A percentile compares a stretch with the other conserved stretches of the same genome.
Conservation (phyloP, 2,888 invertebrate species). For the Aradus depressus region DNA sequence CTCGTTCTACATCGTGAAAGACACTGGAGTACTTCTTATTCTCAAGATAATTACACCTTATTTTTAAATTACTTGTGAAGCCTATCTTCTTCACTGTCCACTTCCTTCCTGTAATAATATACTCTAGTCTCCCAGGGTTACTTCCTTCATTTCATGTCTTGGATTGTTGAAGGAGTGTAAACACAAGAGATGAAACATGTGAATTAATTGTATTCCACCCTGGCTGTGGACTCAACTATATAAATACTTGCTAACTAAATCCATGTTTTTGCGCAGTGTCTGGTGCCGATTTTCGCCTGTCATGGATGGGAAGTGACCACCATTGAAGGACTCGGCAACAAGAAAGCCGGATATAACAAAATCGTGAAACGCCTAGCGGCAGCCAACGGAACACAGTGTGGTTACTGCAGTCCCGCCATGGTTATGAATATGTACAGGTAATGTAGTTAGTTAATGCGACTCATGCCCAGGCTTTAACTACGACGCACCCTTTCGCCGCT, state of each 20-base stretch:
- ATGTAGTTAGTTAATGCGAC: too few relatives aligned
- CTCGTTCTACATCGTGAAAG: too few relatives aligned
- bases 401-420: slow-evolving; percentile 66
- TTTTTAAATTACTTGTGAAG: too few relatives aligned
- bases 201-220: neutral
- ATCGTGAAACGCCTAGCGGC: slow-evolving; percentile 52
- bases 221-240: neutral
- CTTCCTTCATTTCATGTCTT: too few relatives aligned
- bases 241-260: neutral
- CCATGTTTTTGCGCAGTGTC: slow-evolving; percentile 41
- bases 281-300: slow-evolving; percentile 51
- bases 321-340: slow-evolving; percentile 58
- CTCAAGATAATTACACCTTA: too few relatives aligned
- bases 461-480: too few relatives aligned
- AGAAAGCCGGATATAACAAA: slow-evolving; percentile 52
- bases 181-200: neutral
- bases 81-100: too few relatives aligned
- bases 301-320: slow-evolving; percentile 58
- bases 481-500: too few relatives aligned
- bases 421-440: slow-evolving; percentile 65
- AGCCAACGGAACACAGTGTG: slow-evolving; percentile 61
- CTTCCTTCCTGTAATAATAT: too few relatives aligned
- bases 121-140: too few relatives aligned
- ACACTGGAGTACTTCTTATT: too few relatives aligned
- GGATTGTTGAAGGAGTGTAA: neutral